Evolutionary conservation across 2,888 invertebrate genomes (phyloP).

Genomic region (Tipula unca): DNA sequence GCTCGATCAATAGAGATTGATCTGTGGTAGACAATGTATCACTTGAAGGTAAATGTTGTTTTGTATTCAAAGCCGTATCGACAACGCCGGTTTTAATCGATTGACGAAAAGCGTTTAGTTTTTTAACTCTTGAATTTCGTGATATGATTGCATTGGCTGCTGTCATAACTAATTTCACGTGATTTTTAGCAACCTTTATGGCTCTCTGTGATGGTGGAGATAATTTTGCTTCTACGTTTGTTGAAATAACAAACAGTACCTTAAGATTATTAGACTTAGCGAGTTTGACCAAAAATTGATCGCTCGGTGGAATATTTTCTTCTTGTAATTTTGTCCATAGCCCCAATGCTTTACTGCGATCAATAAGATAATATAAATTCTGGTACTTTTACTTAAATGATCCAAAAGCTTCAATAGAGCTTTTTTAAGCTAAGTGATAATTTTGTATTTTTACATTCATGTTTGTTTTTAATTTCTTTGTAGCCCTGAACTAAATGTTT

Average conservation of each 20-base stretch:
- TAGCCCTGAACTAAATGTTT: too few species aligned
- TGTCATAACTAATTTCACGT: not conserved
- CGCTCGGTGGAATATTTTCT: constrained; percentile 63
- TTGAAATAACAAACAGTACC: constrained; percentile 65
- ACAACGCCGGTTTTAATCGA: constrained; percentile 42
- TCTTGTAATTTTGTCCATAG: constrained; percentile 82
- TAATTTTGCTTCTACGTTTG: constrained; percentile 23
- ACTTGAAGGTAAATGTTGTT: constrained; percentile 32
- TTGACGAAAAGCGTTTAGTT: constrained; percentile 35
- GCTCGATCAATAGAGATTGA: constrained; percentile 45
- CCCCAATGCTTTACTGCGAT: constrained; percentile 64
- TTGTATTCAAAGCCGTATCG: constrained; percentile 43
- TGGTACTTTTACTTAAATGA: too few species aligned
- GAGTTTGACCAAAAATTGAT: constrained; percentile 56
- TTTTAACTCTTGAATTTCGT: not conserved
- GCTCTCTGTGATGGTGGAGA: constrained; percentile 15
- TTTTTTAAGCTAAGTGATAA: too few species aligned
- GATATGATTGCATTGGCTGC: not conserved
- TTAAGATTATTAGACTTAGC: constrained; percentile 51
- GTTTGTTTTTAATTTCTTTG: too few species aligned
- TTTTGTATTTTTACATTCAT: too few species aligned
- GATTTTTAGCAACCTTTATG: not conserved
- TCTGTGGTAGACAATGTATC: constrained; percentile 40
- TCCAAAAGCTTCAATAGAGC: too few species aligned
- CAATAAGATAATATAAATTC: too few species aligned